Base-by-base conservation (phyloP, 1,140 invertebrate species). In the Andrena cerasifolii region DNA sequence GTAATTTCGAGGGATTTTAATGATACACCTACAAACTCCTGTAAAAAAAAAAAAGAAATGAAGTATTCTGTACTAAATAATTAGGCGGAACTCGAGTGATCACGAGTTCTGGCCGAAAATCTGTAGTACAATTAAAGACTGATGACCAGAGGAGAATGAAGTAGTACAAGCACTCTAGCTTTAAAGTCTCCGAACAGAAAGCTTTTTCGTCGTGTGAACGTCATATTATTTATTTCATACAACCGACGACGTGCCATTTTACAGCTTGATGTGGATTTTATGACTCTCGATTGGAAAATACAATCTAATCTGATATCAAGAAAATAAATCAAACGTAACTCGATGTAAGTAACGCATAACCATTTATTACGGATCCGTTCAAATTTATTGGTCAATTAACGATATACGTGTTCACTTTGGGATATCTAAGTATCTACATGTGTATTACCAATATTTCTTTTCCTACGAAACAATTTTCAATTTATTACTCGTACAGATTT, bases 71-170 rank as follows among this genome's bases (percentile, higher is more conserved):
- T 70, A 70, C 10, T 56, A 82, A 75, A 53, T 63, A 56, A 67
- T 45, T 63, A 80, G 56, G 10, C 54, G 51, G 59, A 71, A 71
- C 12, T 77, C 31, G 4, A 53, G 28, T 6, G 40, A 63, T 45
- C 5, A 67, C 24, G 63, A 61, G 56, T 67, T 76, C 58, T 76
- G n/a, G 47, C 12, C 45, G 16, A 79, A 82, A 65, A 82, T 56
- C 56, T 80, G 73, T 88, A 89, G 83, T 84, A 90, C 84, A 87
- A 89, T 87, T 89, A 78, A 91, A 92, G 91, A 92, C 90, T 92
- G 90, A 92, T 66, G 74, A 84, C 77, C 72, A 79, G 72, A 80
- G 77, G 61, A 79, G 28, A 40, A 73, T 71, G 83, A 40, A 70
- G 26, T 76, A 70, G 40, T 65, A 83, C 72, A 77, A 84, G 73